phyloP scores from a whole-genome alignment of 2,113 vertebrate genomes.

The Hippocampus abdominalis region DNA sequence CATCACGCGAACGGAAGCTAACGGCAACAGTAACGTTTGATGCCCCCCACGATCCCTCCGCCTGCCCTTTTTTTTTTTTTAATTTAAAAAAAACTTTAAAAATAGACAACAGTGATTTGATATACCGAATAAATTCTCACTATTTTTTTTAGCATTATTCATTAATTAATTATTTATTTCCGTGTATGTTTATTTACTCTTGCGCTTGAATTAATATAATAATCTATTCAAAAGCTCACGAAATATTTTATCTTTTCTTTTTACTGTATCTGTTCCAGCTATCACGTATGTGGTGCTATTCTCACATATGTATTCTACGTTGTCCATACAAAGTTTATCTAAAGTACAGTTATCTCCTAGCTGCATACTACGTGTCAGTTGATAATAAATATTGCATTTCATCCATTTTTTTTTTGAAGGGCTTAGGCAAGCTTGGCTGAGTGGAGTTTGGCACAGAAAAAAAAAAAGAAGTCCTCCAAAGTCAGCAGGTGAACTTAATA shows the following conservation, averaged over 20 bases:
- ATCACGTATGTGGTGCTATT: neutral
- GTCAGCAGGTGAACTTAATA: constrained; percentile 34
- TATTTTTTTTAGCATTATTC: neutral
- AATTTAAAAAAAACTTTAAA: no score
- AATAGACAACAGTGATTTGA: no score
- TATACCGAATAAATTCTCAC: no score
- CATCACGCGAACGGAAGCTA: neutral
- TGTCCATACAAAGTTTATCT: neutral
- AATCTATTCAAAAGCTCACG: neutral
- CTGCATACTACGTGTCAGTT: neutral
- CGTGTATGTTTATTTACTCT: neutral
- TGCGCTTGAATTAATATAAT: neutral
- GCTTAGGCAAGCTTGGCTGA: constrained; percentile 28
- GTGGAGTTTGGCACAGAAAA: constrained; percentile 27
- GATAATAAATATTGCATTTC: neutral
- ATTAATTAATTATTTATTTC: neutral
- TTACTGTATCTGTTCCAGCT: neutral
- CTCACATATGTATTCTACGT: neutral
- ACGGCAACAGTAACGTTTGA: neutral
- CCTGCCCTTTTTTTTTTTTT: no score
- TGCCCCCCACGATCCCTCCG: no score
- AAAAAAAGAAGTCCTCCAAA: constrained; percentile 20
- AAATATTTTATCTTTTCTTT: neutral
- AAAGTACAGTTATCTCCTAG: neutral
- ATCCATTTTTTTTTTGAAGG: constrained; percentile 3